phyloP scores from a whole-genome alignment of 2,888 invertebrate species.

The Luffia ferchaultella region DNA sequence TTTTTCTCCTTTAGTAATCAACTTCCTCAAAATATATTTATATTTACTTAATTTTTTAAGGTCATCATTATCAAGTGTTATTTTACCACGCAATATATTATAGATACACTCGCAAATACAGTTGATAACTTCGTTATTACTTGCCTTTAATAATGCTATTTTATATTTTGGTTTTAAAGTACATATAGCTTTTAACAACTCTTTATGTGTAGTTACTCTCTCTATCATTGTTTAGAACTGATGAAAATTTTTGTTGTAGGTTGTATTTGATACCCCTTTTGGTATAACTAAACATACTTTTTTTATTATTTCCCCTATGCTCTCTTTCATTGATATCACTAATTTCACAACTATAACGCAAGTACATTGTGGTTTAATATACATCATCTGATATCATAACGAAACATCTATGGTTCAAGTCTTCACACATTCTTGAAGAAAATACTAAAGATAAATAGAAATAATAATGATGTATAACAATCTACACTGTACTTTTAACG shows the following conservation, averaged over 20 bases:
- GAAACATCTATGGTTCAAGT: no score
- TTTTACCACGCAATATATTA: slow-evolving; percentile 13
- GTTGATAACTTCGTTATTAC: slow-evolving; percentile 17
- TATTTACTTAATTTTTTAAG: slow-evolving; percentile 10
- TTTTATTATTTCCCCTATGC: no score
- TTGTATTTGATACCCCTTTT: neutral
- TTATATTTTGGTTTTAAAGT: slow-evolving; percentile 15
- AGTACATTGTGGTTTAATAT: no score
- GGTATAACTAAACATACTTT: no score
- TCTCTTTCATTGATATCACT: no score
- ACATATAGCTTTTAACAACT: slow-evolving; percentile 15
- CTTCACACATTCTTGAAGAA: no score
- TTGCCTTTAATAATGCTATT: slow-evolving; percentile 16
- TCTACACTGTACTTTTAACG: no score
- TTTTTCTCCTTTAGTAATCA: slow-evolving; percentile 10
- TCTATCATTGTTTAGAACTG: slow-evolving; percentile 16
- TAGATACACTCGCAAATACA: slow-evolving; percentile 19
- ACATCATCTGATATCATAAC: no score
- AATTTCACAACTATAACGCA: no score
- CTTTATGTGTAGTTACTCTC: slow-evolving; percentile 14
- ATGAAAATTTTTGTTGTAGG: slow-evolving; percentile 8
- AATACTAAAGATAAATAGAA: no score
- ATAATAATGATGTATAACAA: no score
- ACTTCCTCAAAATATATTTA: slow-evolving; percentile 10
- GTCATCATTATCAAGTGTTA: slow-evolving; percentile 9